Evolutionary conservation across 2,113 vertebrate genomes (phyloP).

Genomic region (Eurypyga helias): DNA sequence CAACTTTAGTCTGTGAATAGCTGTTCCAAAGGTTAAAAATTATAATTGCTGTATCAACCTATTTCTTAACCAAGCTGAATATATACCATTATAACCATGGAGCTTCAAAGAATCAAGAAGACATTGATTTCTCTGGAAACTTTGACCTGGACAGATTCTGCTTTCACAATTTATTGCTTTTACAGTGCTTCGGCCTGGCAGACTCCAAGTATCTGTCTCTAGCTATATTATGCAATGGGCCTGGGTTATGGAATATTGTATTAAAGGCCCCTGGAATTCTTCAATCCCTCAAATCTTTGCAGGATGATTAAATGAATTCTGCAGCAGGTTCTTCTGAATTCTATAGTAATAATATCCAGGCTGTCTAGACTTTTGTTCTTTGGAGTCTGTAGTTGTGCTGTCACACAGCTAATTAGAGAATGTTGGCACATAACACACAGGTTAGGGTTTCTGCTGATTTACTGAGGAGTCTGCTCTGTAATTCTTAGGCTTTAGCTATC

Average conservation of each 20-base stretch:
- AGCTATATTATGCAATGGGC: neutral
- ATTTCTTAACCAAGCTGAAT: neutral
- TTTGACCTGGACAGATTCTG: neutral
- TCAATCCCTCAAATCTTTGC: slow-evolving; percentile 20
- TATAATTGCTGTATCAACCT: neutral
- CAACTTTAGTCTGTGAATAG: neutral
- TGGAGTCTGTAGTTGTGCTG: slow-evolving; percentile 3
- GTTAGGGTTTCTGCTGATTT: neutral
- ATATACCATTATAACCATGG: neutral
- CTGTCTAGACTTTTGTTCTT: slow-evolving; percentile 57
- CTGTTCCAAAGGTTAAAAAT: neutral
- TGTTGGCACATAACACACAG: neutral
- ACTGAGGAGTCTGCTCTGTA: neutral
- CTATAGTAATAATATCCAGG: neutral
- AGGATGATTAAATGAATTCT: slow-evolving; percentile 57
- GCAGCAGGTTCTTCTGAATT: slow-evolving; percentile 41
- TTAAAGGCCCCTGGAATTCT: slow-evolving; percentile 55
- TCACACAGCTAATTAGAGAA: slow-evolving; percentile 40
- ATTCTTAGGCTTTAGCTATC: neutral
- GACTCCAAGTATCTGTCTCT: neutral
- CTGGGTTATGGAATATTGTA: slow-evolving; percentile 51
- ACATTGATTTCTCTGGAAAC: slow-evolving; percentile 40
- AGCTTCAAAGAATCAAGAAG: neutral
- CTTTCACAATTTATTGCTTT: slow-evolving; percentile 47
- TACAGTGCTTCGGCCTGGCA: slow-evolving; percentile 29